Evolutionary conservation across 2,888 invertebrate genomes (phyloP).

Genomic region (Pediacus dermestoides): DNA sequence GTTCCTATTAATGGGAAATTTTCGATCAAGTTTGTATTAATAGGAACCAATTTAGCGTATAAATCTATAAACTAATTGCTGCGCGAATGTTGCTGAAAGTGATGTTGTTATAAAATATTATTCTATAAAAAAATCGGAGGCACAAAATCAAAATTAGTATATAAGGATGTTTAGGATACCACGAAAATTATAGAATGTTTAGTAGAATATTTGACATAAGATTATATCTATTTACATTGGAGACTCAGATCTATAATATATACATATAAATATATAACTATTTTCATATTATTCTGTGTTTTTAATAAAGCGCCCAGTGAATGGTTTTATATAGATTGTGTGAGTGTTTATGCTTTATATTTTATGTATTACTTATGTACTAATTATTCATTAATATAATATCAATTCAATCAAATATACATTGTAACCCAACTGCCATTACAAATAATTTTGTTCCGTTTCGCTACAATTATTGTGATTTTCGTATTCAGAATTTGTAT

Average conservation of each 20-base stretch:
- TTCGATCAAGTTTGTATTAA: no score
- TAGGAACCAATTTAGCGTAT: no score
- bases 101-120: conserved; percentile 31
- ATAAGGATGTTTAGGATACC: conserved; percentile 45
- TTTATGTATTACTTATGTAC: conserved; percentile 29
- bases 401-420: conserved; percentile 24
- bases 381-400: conserved; percentile 34
- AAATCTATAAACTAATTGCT: no score
- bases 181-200: conserved; percentile 42
- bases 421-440: conserved; percentile 24
- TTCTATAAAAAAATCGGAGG: conserved; percentile 35
- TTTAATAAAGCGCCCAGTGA: conserved; percentile 34
- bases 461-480: no score
- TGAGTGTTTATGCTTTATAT: conserved; percentile 41
- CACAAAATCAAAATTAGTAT: conserved; percentile 48
- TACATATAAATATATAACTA: conserved; percentile 44
- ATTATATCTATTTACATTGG: conserved; percentile 48
- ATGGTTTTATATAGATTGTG: conserved; percentile 40
- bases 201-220: conserved; percentile 45
- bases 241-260: conserved; percentile 45
- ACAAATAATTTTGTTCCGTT: no score
- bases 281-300: conserved; percentile 46
- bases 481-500: no score
- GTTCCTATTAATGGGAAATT: no score
- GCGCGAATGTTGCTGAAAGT: conserved; percentile 39